phyloP scores from a whole-genome alignment of 2,113 vertebrate species.

The Isichthys henryi region DNA sequence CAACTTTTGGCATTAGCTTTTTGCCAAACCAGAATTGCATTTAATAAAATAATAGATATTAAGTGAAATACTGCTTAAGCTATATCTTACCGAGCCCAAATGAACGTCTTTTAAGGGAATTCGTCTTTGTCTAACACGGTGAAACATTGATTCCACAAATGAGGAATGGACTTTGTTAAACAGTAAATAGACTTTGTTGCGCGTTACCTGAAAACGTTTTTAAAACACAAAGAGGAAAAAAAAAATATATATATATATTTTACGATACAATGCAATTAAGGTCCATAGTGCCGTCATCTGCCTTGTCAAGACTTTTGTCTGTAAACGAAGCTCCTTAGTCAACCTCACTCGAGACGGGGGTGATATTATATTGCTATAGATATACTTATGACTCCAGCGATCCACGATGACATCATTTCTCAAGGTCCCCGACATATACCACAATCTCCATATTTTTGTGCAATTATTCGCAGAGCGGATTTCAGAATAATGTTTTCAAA shows the following conservation, averaged over 20 bases:
- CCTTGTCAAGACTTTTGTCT: conserved; percentile 1
- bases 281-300: not conserved
- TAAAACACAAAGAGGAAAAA: not conserved
- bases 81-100: not conserved
- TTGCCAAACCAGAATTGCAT: not conserved
- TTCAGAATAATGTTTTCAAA: not conserved
- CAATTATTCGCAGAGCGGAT: not conserved
- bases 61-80: not conserved
- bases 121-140: not conserved
- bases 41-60: not conserved
- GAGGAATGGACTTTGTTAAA: not conserved
- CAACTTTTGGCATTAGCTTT: not conserved
- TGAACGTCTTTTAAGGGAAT: not conserved
- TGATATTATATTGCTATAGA: conserved; percentile 14
- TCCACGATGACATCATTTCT: conserved; percentile 23
- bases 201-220: not conserved
- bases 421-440: conserved; percentile 9
- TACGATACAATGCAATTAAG: not conserved
- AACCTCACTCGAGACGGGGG: not conserved
- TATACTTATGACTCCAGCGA: conserved; percentile 17
- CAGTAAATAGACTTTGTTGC: not conserved
- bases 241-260: not conserved
- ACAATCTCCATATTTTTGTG: not conserved
- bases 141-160: not conserved
- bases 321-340: not conserved